phyloP scores from a whole-genome alignment of 1,140 invertebrate species.

The Pseudomyrmex concolor region DNA sequence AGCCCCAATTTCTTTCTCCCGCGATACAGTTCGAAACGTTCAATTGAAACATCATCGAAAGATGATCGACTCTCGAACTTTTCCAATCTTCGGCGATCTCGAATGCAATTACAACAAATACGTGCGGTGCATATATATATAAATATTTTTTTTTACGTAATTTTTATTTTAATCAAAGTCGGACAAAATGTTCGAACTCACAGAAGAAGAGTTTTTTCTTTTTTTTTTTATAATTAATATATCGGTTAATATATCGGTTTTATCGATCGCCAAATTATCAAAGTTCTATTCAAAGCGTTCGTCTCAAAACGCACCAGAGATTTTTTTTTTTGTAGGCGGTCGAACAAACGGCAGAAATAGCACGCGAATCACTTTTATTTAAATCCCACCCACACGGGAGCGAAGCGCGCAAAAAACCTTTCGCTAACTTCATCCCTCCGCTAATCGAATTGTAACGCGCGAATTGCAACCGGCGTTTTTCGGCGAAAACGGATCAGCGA shows the following conservation, averaged over 20 bases:
- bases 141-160: too few relatives aligned
- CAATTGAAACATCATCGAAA: not conserved
- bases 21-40: not conserved
- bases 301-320: not conserved
- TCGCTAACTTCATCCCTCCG: not conserved
- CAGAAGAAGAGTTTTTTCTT: too few relatives aligned
- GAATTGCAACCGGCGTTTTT: not conserved
- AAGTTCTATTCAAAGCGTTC: not conserved
- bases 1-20: not conserved
- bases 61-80: not conserved
- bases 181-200: too few relatives aligned
- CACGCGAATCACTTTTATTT: not conserved
- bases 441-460: not conserved
- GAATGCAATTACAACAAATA: not conserved
- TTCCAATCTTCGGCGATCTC: not conserved
- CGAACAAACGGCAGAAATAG: not conserved
- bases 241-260: not conserved
- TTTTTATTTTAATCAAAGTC: too few relatives aligned
- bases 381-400: not conserved
- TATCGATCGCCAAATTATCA: conserved; percentile 14
- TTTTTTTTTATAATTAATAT: not conserved
- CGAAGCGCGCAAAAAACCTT: not conserved
- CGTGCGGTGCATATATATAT: too few relatives aligned
- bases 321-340: not conserved
- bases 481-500: too few relatives aligned